Evolutionary conservation across 2,113 vertebrate genomes (phyloP).

Genomic region (Sciurus niger): DNA sequence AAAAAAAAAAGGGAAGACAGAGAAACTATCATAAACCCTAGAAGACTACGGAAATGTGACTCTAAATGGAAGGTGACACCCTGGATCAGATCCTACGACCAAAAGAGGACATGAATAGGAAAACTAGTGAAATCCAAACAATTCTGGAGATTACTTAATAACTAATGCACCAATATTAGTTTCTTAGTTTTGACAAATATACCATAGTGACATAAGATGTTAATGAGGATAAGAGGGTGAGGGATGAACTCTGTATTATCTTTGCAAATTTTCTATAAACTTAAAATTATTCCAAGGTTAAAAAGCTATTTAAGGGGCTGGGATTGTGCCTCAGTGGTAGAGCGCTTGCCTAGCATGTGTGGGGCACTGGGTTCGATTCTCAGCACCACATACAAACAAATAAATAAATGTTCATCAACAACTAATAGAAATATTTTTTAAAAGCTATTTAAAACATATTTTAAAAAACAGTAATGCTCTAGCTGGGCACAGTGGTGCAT

Average conservation of each 20-base stretch:
- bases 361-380: too few relatives aligned
- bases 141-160: neutral
- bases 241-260: neutral
- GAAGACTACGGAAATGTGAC: neutral
- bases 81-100: neutral
- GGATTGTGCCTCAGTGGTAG: too few relatives aligned
- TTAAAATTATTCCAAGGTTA: neutral
- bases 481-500: too few relatives aligned
- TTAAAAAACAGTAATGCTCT: too few relatives aligned
- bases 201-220: neutral
- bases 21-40: neutral
- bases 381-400: too few relatives aligned
- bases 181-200: neutral
- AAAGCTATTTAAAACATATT: too few relatives aligned
- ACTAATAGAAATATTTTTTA: too few relatives aligned
- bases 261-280: neutral
- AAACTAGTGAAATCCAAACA: neutral
- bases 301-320: too few relatives aligned
- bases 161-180: neutral
- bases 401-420: too few relatives aligned
- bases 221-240: neutral
- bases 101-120: neutral
- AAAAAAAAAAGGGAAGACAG: neutral
- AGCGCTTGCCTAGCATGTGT: too few relatives aligned
- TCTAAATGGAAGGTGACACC: neutral